Evolutionary conservation across 2,888 invertebrate species (phyloP).

Genomic region (Euplexia lucipara): DNA sequence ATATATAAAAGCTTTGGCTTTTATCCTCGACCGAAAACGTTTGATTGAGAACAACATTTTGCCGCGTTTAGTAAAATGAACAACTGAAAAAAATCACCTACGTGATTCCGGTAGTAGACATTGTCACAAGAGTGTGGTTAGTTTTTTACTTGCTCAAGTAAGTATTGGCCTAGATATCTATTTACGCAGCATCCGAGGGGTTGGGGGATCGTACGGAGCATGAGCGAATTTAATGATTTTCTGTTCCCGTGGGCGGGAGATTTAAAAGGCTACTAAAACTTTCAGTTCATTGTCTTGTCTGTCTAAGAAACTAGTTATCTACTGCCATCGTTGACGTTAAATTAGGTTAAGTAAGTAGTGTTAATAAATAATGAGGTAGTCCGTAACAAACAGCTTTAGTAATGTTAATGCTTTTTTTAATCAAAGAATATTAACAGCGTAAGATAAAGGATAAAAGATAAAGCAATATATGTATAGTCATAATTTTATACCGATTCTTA

Average conservation of each 20-base stretch:
- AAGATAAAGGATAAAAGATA: too few species aligned
- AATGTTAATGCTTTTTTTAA: too few species aligned
- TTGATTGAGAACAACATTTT: constrained; percentile 81
- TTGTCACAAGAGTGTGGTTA: constrained; percentile 56
- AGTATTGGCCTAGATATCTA: constrained; percentile 26
- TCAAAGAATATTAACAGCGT: too few species aligned
- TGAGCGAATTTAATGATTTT: constrained; percentile 89
- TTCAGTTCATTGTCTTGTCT: constrained; percentile 6
- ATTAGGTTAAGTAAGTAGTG: background rate
- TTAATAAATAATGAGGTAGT: background rate
- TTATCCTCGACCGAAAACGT: constrained; percentile 79
- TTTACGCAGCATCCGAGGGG: constrained; percentile 81
- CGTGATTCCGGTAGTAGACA: constrained; percentile 63
- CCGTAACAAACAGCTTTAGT: background rate
- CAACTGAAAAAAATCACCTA: constrained; percentile 26
- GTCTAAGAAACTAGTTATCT: constrained; percentile 2
- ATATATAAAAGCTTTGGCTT: constrained; percentile 80
- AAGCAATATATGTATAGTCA: too few species aligned
- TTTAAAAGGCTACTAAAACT: constrained; percentile 64
- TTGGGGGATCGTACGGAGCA: constrained; percentile 80
- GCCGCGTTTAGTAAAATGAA: constrained; percentile 67
- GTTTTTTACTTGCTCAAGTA: constrained; percentile 18
- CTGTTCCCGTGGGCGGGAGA: constrained; percentile 70
- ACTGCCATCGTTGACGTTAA: background rate
- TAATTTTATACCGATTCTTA: background rate